These are phyloP conservation scores for Sminthurides aquaticus DNA, from an alignment of 2,888 invertebrate species.

Conservation along the genomic window DNA sequence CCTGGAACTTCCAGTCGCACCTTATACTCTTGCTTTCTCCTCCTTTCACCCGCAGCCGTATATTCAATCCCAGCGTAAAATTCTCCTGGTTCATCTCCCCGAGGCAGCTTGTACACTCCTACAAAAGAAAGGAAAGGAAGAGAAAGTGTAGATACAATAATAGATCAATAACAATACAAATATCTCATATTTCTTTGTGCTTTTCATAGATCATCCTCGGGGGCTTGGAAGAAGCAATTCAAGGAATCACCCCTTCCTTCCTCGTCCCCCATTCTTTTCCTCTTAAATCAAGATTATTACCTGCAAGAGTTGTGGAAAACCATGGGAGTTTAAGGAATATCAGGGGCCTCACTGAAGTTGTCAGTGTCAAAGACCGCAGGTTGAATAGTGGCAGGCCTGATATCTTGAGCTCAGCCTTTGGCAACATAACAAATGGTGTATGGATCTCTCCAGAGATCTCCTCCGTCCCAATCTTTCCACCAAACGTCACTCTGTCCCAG, in stretches of 20 bases:
- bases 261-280: neutral
- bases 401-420: constrained; percentile 34
- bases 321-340: constrained; percentile 36
- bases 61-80: constrained; percentile 25
- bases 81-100: constrained; percentile 21
- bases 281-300: constrained; percentile 22
- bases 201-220: too few species aligned
- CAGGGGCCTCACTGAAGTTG: constrained; percentile 26
- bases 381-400: constrained; percentile 28
- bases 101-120: constrained; percentile 28
- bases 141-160: neutral
- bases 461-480: constrained; percentile 29
- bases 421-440: constrained; percentile 36
- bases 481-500: constrained; percentile 36
- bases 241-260: too few species aligned
- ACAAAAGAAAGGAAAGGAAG: too few species aligned
- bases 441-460: constrained; percentile 34
- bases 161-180: neutral
- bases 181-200: neutral
- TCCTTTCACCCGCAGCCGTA: neutral
- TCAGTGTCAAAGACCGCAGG: constrained; percentile 20
- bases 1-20: constrained; percentile 27
- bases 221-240: too few species aligned
- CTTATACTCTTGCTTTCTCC: constrained; percentile 20
- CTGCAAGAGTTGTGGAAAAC: constrained; percentile 30